These are phyloP conservation scores for Heterodera carotae DNA, from an alignment of 1,140 invertebrate genomes.

Conservation along the genomic window DNA sequence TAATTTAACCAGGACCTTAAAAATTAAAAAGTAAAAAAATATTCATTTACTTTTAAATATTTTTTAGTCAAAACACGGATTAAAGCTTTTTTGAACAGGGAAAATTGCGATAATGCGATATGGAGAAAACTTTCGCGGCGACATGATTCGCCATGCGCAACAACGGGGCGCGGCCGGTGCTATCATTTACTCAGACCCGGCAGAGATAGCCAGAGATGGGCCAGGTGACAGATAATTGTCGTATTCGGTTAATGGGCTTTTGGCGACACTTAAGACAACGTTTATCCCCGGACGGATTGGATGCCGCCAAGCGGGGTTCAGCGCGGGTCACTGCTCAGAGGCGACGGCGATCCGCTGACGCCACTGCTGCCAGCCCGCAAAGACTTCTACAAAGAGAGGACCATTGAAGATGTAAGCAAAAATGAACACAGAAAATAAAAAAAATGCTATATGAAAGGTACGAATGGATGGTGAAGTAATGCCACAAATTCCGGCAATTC, in stretches of 20 bases:
- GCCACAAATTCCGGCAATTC: constrained; percentile 60
- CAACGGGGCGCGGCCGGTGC: constrained; percentile 56
- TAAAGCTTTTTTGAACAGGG: constrained; percentile 49
- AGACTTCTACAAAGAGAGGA: constrained; percentile 48
- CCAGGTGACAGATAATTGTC: constrained; percentile 3
- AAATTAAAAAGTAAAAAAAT: no score
- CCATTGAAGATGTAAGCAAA: constrained; percentile 45
- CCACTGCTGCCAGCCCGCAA: constrained; percentile 52
- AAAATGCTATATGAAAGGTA: constrained; percentile 10
- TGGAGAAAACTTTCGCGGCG: constrained; percentile 52
- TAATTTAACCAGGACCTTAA: no score
- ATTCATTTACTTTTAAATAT: no score
- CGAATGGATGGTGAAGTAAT: constrained; percentile 31
- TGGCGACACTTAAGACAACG: constrained; percentile 19
- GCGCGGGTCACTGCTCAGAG: constrained; percentile 51
- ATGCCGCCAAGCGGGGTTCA: constrained; percentile 58
- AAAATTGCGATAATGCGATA: constrained; percentile 62
- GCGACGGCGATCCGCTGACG: constrained; percentile 58
- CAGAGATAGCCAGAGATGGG: constrained; percentile 56
- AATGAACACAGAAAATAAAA: not conserved
- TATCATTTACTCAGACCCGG: constrained; percentile 63
- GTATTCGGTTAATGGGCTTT: not conserved
- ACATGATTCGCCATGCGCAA: constrained; percentile 54
- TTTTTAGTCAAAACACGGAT: no score
- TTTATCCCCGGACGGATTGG: constrained; percentile 58